These are phyloP conservation scores for Gasteruption jaculator DNA, from an alignment of 2,888 invertebrate species.

Conservation along the genomic window DNA sequence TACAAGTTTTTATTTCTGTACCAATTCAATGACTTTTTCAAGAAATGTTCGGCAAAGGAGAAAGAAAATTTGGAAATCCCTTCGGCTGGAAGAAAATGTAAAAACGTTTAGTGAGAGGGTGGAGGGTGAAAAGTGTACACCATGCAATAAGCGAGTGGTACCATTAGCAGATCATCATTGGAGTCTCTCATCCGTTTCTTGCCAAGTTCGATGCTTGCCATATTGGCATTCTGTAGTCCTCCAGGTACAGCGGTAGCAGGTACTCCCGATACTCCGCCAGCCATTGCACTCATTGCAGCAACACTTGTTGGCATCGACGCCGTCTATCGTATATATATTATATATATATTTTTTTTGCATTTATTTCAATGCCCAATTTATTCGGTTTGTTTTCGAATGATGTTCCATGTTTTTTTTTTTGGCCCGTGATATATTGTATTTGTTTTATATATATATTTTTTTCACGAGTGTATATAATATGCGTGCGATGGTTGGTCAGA, in stretches of 20 bases:
- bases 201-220: conserved; percentile 79
- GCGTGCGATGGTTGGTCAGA: conserved; percentile 34
- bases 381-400: conserved; percentile 19
- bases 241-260: conserved; percentile 56
- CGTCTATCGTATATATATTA: conserved; percentile 39
- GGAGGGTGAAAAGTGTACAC: conserved; percentile 47
- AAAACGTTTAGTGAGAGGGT: too few relatives aligned
- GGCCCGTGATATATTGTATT: conserved; percentile 11
- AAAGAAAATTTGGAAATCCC: too few relatives aligned
- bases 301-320: conserved; percentile 45
- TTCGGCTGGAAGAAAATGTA: not conserved
- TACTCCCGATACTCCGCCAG: conserved; percentile 47
- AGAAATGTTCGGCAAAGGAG: too few relatives aligned
- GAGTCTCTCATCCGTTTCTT: conserved; percentile 91
- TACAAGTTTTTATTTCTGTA: too few relatives aligned
- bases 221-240: conserved; percentile 66
- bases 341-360: conserved; percentile 12
- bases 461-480: conserved; percentile 18
- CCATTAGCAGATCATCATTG: conserved; percentile 91
- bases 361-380: conserved; percentile 14
- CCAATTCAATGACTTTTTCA: too few relatives aligned
- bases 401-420: conserved; percentile 22
- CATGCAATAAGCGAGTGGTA: conserved; percentile 71
- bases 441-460: conserved; percentile 1
- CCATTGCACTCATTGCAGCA: conserved; percentile 46